Conservation (phyloP, 2,888 invertebrate species). For the Galerucella nymphaeae region DNA sequence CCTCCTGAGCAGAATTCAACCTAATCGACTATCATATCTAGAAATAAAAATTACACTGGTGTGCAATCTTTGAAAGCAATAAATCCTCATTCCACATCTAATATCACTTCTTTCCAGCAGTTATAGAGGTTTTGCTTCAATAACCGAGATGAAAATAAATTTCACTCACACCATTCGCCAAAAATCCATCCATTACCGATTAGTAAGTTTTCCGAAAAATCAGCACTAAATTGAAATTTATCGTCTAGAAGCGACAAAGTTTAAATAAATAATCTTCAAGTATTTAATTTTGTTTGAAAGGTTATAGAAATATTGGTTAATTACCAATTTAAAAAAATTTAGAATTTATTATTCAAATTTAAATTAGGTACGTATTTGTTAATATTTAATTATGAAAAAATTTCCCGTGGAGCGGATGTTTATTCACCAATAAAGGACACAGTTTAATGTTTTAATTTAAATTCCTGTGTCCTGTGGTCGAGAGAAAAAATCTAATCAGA, state of each 20-base stretch:
- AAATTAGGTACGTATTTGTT: too few relatives aligned
- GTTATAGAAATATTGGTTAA: background rate
- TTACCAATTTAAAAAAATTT: background rate
- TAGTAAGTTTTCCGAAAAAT: slow-evolving; percentile 18
- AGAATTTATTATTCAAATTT: background rate
- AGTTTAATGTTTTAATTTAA: too few relatives aligned
- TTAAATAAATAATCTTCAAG: slow-evolving; percentile 10
- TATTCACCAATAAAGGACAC: too few relatives aligned
- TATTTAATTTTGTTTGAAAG: slow-evolving; percentile 5
- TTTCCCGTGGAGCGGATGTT: too few relatives aligned
- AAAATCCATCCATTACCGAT: slow-evolving; percentile 11
- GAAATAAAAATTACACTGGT: slow-evolving; percentile 8
- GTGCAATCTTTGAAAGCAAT: slow-evolving; percentile 12
- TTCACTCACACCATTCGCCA: slow-evolving; percentile 12
- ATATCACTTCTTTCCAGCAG: slow-evolving; percentile 16
- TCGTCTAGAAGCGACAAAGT: slow-evolving; percentile 5
- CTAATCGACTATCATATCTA: background rate
- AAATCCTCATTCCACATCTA: slow-evolving; percentile 12
- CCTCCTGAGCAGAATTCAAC: background rate
- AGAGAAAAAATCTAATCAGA: too few relatives aligned
- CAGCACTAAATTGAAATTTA: slow-evolving; percentile 19
- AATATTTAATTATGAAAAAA: too few relatives aligned
- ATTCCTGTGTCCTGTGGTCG: too few relatives aligned
- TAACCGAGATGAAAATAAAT: slow-evolving; percentile 5
- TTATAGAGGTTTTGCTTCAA: slow-evolving; percentile 11